These are phyloP conservation scores for Platerodrilus igneus DNA, from an alignment of 2,888 invertebrate species.

Conservation along the genomic window DNA sequence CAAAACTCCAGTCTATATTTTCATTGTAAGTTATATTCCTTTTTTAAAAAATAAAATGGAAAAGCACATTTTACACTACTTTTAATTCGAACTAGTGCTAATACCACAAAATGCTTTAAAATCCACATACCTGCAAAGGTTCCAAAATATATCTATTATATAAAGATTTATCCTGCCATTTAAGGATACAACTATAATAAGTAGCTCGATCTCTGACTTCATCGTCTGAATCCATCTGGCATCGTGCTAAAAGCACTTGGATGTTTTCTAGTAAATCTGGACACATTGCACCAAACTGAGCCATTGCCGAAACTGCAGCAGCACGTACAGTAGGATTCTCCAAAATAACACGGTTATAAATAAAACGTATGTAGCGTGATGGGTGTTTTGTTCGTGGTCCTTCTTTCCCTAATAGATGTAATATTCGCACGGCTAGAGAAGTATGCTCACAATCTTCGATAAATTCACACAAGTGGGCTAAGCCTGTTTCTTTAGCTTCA, in stretches of 20 bases:
- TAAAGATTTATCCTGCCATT: slow-evolving; percentile 62
- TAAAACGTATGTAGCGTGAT: slow-evolving; percentile 79
- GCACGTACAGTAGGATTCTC: slow-evolving; percentile 94
- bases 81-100: no score
- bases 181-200: slow-evolving; percentile 85
- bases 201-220: slow-evolving; percentile 98
- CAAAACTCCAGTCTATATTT: no score
- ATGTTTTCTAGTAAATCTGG: slow-evolving; percentile 85
- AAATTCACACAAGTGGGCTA: slow-evolving; percentile 97
- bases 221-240: slow-evolving; percentile 95
- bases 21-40: no score
- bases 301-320: slow-evolving; percentile 95
- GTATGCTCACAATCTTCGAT: slow-evolving; percentile 99
- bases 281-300: slow-evolving; percentile 96
- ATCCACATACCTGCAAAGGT: slow-evolving; percentile 55
- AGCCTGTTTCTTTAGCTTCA: slow-evolving; percentile 93
- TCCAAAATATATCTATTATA: slow-evolving; percentile 75
- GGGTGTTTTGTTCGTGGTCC: slow-evolving; percentile 95
- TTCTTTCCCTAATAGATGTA: slow-evolving; percentile 94
- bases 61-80: no score
- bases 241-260: slow-evolving; percentile 71
- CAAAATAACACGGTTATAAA: slow-evolving; percentile 88
- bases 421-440: slow-evolving; percentile 89
- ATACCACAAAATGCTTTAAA: not conserved
- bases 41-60: no score